phyloP scores from a whole-genome alignment of 37 sponge, comb jelly and placozoan genomes.

The Lycopodina hypogea region DNA sequence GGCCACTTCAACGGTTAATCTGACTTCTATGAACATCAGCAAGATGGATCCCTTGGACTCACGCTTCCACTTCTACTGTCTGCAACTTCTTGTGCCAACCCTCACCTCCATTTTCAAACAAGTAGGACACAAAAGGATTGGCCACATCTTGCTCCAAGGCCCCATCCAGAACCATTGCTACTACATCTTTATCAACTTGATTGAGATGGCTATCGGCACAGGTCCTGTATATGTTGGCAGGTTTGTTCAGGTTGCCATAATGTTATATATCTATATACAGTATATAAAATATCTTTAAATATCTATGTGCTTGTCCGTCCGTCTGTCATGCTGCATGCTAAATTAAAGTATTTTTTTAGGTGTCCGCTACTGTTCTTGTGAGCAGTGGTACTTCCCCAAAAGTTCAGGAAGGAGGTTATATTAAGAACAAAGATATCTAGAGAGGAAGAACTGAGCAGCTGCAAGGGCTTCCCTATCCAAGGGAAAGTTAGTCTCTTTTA shows the following conservation, averaged over 20 bases:
- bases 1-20: conserved; percentile 8
- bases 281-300: not conserved
- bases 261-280: not conserved
- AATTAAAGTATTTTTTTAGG: not conserved
- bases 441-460: no score
- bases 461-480: no score
- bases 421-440: no score
- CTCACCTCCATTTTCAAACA: conserved; percentile 47
- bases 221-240: conserved; percentile 42
- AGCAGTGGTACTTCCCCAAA: no score
- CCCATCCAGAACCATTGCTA: conserved; percentile 20
- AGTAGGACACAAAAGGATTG: not conserved
- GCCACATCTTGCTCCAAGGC: conserved; percentile 21
- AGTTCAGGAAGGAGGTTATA: no score
- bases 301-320: no score
- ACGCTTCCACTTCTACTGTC: conserved; percentile 36
- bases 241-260: conserved; percentile 7
- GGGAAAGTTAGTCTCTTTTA: no score
- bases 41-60: conserved; percentile 1
- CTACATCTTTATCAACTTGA: conserved; percentile 35
- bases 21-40: conserved; percentile 16
- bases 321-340: not conserved
- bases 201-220: conserved; percentile 33
- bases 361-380: no score
- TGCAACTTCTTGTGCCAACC: conserved; percentile 35